Evolutionary conservation across 2,888 invertebrate genomes (phyloP), one percentile per base, ranked within the genome.

Genomic region (Glyphotaelius pellucidus): DNA sequence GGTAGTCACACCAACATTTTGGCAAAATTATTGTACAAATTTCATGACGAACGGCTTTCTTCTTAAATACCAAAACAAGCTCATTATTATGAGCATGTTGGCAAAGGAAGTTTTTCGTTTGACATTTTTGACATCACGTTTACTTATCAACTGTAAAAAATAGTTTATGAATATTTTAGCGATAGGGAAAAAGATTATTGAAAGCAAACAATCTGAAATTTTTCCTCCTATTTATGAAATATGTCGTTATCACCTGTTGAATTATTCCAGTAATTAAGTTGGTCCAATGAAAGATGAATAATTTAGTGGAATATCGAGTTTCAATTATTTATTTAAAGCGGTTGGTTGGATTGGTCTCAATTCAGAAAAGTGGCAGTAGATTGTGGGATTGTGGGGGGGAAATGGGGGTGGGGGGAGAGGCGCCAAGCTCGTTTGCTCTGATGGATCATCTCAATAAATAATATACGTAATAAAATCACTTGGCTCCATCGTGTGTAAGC

Each of bases 361-460:
- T 67, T 25, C 67, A 67, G 7, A 25, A 5, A 67, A 67, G 67
- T 67, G 67, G 67, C n/a, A 25, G 67, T n/a, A 25, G 67, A 67
- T 67, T 25, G 67, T n/a, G 25, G n/a, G 52, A n/a, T 5, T 7
- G 25, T 67, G 19, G 52, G 0, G 19, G 19, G 25, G 19, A 9
- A 19, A 7, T 19, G 25, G 67, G 25, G 67, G n/a, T 67, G 9
- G 52, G 52, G 19, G 52, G 67, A 67, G 67, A 67, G 67, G 67
- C 67, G 67, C 67, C 67, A 67, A 67, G 67, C 67, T 67, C 25
- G 67, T 67, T 67, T 67, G 9, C 25, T 67, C n/a, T 67, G 67
- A 67, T n/a, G 67, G 67, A 67, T 67, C 67, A n/a, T n/a, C 67
- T 67, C 67, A 67, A 67, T 67, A 67, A 67, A 67, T 67, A n/a